Percentiles rank a stretch among this genome's conserved stretches.
phyloP scores from a whole-genome alignment of 2,113 vertebrate genomes.

The Telmatochromis bifrenatus region DNA sequence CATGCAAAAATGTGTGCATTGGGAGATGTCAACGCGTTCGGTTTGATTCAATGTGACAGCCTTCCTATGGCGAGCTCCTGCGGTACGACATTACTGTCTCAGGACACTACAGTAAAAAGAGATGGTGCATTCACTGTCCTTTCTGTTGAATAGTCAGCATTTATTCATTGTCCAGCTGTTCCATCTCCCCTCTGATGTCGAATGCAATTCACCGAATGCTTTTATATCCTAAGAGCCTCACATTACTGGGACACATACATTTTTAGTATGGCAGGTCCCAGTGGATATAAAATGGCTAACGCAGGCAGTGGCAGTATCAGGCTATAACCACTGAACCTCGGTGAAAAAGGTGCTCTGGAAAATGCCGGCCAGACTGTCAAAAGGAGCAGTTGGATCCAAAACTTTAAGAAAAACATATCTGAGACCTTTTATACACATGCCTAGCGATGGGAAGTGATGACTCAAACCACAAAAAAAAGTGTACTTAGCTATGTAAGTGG shows the following conservation, averaged over 20 bases:
- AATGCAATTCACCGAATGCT: not conserved
- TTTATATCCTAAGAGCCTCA: constrained; percentile 25
- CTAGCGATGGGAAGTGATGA: not conserved
- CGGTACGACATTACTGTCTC: constrained; percentile 28
- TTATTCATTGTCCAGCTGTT: constrained; percentile 46
- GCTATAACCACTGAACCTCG: not conserved
- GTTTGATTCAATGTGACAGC: constrained; percentile 33
- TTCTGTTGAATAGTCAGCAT: constrained; percentile 24
- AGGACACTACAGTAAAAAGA: constrained; percentile 40
- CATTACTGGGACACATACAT: constrained; percentile 8
- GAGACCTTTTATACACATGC: not conserved
- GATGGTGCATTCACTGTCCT: constrained; percentile 34
- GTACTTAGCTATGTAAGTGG: not conserved
- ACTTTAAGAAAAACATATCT: not conserved
- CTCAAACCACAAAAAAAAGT: not conserved
- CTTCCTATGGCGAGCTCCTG: constrained; percentile 6
- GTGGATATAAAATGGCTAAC: not conserved
- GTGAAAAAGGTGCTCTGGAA: not conserved
- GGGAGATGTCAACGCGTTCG: constrained; percentile 26
- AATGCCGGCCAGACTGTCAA: not conserved
- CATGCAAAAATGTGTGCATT: constrained; percentile 24
- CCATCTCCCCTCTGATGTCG: constrained; percentile 5
- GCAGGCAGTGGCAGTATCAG: not conserved
- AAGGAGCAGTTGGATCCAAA: not conserved
- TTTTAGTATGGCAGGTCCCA: not conserved